These are phyloP conservation scores for Lampropteryx suffumata DNA, from an alignment of 2,888 invertebrate species.

Conservation along the genomic window DNA sequence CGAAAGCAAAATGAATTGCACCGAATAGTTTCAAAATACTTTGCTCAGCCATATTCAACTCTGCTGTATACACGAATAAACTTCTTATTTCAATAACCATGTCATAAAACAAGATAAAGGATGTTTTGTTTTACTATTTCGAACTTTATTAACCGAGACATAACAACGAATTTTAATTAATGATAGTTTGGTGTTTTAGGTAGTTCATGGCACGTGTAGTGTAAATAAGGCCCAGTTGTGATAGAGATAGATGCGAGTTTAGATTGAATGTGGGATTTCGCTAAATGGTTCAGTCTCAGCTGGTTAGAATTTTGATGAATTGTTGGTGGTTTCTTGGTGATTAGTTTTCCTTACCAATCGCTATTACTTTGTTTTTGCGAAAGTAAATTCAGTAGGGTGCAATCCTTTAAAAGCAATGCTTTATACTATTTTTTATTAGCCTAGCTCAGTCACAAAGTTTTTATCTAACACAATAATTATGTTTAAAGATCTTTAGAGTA, in stretches of 20 bases:
- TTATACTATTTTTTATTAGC: too few relatives aligned
- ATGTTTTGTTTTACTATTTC: slow-evolving; percentile 2
- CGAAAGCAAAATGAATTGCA: slow-evolving; percentile 21
- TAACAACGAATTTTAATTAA: slow-evolving; percentile 9
- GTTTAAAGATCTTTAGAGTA: too few relatives aligned
- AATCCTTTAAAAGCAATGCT: too few relatives aligned
- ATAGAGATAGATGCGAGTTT: slow-evolving; percentile 20
- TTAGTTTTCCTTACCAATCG: neutral
- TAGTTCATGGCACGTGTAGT: slow-evolving; percentile 2
- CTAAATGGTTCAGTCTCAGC: slow-evolving; percentile 10
- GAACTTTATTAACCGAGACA: neutral
- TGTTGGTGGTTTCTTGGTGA: slow-evolving; percentile 3
- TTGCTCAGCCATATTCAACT: slow-evolving; percentile 7
- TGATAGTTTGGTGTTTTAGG: neutral
- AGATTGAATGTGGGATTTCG: slow-evolving; percentile 7
- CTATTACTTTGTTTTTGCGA: too few relatives aligned
- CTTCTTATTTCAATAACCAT: neutral
- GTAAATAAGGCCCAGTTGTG: slow-evolving; percentile 9
- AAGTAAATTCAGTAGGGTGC: too few relatives aligned
- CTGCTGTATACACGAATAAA: neutral
- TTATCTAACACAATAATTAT: too few relatives aligned
- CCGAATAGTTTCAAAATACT: slow-evolving; percentile 20
- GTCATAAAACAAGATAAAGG: neutral
- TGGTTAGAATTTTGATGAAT: slow-evolving; percentile 22
- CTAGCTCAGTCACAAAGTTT: too few relatives aligned